Evolutionary conservation across 2,888 invertebrate genomes (phyloP).

Genomic region (Exocentrus adspersus): DNA sequence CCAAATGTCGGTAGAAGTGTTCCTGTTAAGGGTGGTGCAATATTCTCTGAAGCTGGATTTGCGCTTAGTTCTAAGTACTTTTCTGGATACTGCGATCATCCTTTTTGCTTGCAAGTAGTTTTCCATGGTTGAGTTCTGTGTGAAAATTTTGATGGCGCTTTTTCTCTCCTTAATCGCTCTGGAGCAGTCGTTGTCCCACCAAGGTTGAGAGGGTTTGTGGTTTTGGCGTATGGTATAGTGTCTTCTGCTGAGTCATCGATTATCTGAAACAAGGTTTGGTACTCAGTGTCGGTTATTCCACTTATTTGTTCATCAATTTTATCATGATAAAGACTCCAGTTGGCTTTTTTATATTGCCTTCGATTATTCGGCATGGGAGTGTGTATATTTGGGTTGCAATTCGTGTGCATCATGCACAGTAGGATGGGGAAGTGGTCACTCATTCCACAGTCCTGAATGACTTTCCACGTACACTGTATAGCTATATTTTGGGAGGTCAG

Average conservation of each 20-base stretch:
- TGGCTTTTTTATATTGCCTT: background rate
- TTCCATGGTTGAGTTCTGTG: background rate
- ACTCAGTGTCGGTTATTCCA: background rate
- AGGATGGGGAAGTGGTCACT: background rate
- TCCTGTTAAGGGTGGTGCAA: background rate
- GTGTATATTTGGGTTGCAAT: background rate
- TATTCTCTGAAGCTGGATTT: background rate
- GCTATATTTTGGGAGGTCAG: background rate
- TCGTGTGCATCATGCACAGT: no score
- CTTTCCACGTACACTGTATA: background rate
- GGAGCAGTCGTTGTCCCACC: background rate
- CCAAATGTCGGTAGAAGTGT: no score
- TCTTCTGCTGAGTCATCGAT: background rate
- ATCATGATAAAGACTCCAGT: background rate
- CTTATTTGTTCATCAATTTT: background rate
- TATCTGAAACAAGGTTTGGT: background rate
- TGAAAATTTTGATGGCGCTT: background rate
- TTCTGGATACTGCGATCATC: background rate
- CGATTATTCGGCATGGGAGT: background rate
- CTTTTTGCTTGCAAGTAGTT: background rate
- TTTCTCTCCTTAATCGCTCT: background rate
- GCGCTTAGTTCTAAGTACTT: background rate
- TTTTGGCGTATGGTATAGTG: no score
- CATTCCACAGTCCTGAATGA: background rate
- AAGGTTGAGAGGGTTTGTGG: no score